Base-by-base conservation (phyloP, 2,797 vertebrate species). In the Enteromius treurensis region DNA sequence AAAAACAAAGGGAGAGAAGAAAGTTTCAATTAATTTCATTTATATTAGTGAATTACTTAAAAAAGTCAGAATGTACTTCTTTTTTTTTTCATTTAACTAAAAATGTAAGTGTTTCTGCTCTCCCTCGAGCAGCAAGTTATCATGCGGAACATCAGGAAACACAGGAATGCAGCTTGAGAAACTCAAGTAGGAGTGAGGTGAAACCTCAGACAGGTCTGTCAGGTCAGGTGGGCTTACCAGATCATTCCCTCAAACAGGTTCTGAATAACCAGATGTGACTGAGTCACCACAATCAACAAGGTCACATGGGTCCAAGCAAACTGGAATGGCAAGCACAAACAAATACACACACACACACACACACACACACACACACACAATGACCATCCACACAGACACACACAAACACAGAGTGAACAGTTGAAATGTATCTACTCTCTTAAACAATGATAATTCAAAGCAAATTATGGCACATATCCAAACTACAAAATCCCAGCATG, bases 241-340 rank as follows among this genome's bases (percentile, higher is more conserved):
- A 99, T 99, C 97, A 98, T 97, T 90, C 98, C 98, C 96, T 99
- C 98, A 97, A 99, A 99, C 93, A 99, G 97, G 96, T 99, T 99
- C 94, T 99, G 98, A 95, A 99, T 99, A 95, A 99, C 96, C 93
- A 99, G 97, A 96, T 99, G 98, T 92, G 98, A 99, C 94, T 99
- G 98, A 94, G 98, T 98, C 91, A 99, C 98, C 94, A 96, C 98
- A 93, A 99, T 98, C 96, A 99, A 96, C 95, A 99, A 96, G 92
- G 98, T 98, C 95, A 99, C 97, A 95, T 99, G 98, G 93, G 97
- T 99, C 98, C 98, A 99, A 92, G 97, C 97, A 95, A 99, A 99
- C 98, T 99, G 97, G 94, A 96, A 97, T 90, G 90, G 89, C 85
- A 93, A 91, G 91, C 87, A 92, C 88, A 94, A 69, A 89, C 87